Conservation (phyloP, 64 coral and sea anemone species). For the Montipora cactus region DNA sequence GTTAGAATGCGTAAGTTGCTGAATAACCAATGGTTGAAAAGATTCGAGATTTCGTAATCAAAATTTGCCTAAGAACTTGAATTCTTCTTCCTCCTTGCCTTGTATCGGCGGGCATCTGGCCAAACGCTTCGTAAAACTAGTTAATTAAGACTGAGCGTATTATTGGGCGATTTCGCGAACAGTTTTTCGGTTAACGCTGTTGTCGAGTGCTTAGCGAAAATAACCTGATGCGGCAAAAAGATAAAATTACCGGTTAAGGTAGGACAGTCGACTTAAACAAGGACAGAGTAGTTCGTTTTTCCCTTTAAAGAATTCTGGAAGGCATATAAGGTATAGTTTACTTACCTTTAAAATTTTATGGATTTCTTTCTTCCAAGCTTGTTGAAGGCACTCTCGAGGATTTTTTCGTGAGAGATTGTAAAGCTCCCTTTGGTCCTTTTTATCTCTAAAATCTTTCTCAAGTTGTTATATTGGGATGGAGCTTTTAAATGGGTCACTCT, state of each 20-base stretch:
- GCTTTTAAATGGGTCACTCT: background rate
- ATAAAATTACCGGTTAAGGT: background rate
- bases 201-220: background rate
- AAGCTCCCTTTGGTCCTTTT: background rate
- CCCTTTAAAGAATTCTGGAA: background rate
- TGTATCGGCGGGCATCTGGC: background rate
- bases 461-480: background rate
- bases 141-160: background rate
- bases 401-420: background rate
- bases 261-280: background rate
- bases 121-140: background rate
- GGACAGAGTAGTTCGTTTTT: background rate
- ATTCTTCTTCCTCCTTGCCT: background rate
- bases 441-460: background rate
- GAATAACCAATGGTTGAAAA: background rate
- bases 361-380: background rate
- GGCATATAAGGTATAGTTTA: background rate
- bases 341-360: background rate
- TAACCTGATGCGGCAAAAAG: background rate
- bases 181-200: no score
- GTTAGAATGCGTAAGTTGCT: background rate
- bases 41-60: background rate
- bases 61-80: background rate
- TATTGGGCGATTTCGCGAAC: no score
- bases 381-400: background rate